Percentiles rank a stretch among this genome's conserved stretches.
Conservation (phyloP, 2,888 invertebrate genomes). For the Cephus spinipes region DNA sequence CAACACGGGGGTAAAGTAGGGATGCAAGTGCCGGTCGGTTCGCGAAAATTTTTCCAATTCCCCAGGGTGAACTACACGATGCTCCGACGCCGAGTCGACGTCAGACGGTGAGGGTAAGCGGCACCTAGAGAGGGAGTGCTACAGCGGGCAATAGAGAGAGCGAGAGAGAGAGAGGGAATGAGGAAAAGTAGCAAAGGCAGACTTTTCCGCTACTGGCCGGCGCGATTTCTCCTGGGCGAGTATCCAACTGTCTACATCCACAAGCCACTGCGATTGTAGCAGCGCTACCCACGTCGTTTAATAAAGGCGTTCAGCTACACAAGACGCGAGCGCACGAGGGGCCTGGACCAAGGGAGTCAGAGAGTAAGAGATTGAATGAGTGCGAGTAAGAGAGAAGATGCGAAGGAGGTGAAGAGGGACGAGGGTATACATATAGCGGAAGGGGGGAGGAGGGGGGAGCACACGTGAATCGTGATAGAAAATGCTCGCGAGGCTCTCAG, state of each 20-base stretch:
- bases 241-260: conserved; percentile 17
- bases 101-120: no score
- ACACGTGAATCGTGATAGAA: neutral
- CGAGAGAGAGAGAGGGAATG: conserved; percentile 9
- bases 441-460: neutral
- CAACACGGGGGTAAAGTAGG: no score
- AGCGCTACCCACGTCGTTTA: conserved; percentile 32
- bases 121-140: no score
- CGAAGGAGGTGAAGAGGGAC: neutral
- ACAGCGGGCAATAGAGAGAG: neutral
- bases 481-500: conserved; percentile 7
- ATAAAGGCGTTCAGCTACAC: conserved; percentile 37
- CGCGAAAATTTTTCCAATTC: no score
- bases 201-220: conserved; percentile 11
- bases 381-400: neutral
- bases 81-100: no score
- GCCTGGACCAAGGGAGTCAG: neutral
- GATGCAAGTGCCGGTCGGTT: no score
- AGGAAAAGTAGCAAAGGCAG: neutral
- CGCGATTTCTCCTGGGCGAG: conserved; percentile 17
- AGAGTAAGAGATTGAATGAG: neutral
- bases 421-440: neutral
- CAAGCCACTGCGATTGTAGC: conserved; percentile 36
- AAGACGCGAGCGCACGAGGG: conserved; percentile 19
- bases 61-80: no score